These are phyloP conservation scores for Metalampra italica DNA, from an alignment of 2,888 invertebrate genomes.

Conservation along the genomic window DNA sequence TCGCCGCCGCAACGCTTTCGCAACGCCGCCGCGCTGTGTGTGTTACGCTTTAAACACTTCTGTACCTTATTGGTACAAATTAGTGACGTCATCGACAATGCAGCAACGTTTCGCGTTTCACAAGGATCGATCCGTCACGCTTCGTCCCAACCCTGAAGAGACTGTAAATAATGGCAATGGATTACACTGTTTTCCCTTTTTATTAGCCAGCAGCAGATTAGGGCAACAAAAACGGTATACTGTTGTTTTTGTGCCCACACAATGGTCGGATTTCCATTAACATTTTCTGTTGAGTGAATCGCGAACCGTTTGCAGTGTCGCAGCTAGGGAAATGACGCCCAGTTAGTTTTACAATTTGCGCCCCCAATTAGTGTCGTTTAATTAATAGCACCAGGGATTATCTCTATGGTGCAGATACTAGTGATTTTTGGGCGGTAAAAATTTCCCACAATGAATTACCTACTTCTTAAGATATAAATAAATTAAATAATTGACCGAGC, in stretches of 20 bases:
- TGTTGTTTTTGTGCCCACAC: slow-evolving; percentile 51
- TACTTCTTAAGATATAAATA: too few relatives aligned
- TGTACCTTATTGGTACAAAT: too few relatives aligned
- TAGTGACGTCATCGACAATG: too few relatives aligned
- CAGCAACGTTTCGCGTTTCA: neutral
- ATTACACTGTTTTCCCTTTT: slow-evolving; percentile 49
- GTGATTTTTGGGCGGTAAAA: too few relatives aligned
- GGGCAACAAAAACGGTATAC: slow-evolving; percentile 48
- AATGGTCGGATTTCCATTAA: slow-evolving; percentile 55
- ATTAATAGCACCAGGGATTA: too few relatives aligned
- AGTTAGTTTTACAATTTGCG: neutral
- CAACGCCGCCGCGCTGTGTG: too few relatives aligned
- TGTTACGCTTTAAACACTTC: too few relatives aligned
- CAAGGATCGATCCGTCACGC: slow-evolving; percentile 5
- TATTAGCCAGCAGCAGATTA: slow-evolving; percentile 51
- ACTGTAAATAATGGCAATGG: slow-evolving; percentile 57
- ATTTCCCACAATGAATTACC: too few relatives aligned
- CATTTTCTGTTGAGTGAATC: slow-evolving; percentile 49
- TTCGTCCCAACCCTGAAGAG: slow-evolving; percentile 16
- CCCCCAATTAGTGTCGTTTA: too few relatives aligned
- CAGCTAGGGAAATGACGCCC: neutral
- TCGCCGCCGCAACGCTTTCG: too few relatives aligned
- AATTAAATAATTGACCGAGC: too few relatives aligned
- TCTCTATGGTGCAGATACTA: too few relatives aligned
- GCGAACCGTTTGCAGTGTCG: slow-evolving; percentile 16